phyloP scores from a whole-genome alignment of 2,797 vertebrate species.

The Centroberyx gerrardi region DNA sequence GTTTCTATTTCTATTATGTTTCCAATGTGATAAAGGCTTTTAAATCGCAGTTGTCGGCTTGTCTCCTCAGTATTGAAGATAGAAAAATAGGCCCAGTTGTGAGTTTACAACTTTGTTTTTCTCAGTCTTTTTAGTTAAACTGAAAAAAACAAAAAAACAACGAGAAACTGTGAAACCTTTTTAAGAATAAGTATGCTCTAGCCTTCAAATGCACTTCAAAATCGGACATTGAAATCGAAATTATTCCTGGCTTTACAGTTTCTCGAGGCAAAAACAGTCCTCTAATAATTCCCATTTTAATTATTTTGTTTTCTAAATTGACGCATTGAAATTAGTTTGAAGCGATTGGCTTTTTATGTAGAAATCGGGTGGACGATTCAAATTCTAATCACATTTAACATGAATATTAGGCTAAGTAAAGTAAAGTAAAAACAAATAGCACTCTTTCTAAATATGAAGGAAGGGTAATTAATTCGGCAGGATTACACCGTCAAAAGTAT shows the following conservation, averaged over 20 bases:
- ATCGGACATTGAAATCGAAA: background rate
- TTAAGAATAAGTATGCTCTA: too few species aligned
- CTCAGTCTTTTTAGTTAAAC: background rate
- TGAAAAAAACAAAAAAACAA: background rate
- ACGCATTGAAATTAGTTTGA: background rate
- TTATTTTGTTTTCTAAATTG: background rate
- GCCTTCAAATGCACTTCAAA: background rate
- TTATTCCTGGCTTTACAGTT: background rate
- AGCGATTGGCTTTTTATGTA: background rate
- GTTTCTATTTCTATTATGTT: too few species aligned
- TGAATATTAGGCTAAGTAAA: too few species aligned
- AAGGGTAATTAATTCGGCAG: background rate
- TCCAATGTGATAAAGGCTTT: too few species aligned
- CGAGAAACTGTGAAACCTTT: too few species aligned
- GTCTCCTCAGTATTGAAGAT: background rate
- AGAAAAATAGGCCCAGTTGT: background rate
- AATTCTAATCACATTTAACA: background rate
- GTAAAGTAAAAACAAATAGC: background rate
- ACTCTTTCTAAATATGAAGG: background rate
- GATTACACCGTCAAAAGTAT: background rate
- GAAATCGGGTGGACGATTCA: background rate
- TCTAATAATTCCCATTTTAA: background rate
- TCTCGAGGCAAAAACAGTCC: background rate
- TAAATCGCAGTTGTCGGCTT: too few species aligned
- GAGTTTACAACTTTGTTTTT: background rate